Base-by-base conservation (phyloP, 2,888 invertebrate genomes). In the Drosophila lacicola region DNA sequence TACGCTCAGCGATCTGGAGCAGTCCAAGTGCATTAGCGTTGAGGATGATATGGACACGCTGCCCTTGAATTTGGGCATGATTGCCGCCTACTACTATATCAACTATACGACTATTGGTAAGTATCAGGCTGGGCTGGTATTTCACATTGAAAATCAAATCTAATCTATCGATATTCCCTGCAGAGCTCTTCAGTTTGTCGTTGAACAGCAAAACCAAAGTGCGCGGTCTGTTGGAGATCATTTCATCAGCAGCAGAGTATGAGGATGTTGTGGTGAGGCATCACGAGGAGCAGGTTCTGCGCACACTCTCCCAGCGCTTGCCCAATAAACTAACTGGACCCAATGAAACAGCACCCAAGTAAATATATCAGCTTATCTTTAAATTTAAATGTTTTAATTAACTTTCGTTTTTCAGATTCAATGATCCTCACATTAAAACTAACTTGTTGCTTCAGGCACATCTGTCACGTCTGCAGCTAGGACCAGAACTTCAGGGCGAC, bases 41-140 rank as follows among this genome's bases (percentile, higher is more conserved):
- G 99, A 99, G 91, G 99, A 99, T 80, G 99, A 99, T 83, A 98
- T 99, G 96, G 99, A 99, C 91, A 97, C 98, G 0, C 94, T 97
- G 67, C 98, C 99, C 0, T 94, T 99, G 37, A 99, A 99, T 94
- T 93, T 99, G 91, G 99, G 99, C 90, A 99, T 99, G 99, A 99
- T 99, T 92, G 99, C 99, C 0, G 98, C 99, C 0, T 99, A 99
- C 93, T 99, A 99, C 92, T 99, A 99, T 93, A 99, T 99, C 89
- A 99, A 99, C 92, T 99, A 99, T 89, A 98, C 99, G 0, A 99
- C 99, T 0, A 99, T 99, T 65, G 97, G 97, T 97, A 90, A 92
- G 92, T 19, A 1, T 8, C n/a, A 13, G 0, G 3, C 5, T 11
- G n/a, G 10, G 3, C 13, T 17, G 13, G 9, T 33, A 34, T 13